A percentile compares a stretch with the other conserved stretches of the same genome.
Conservation (phyloP, 2,888 invertebrate genomes). For the Thereva nobilitata region DNA sequence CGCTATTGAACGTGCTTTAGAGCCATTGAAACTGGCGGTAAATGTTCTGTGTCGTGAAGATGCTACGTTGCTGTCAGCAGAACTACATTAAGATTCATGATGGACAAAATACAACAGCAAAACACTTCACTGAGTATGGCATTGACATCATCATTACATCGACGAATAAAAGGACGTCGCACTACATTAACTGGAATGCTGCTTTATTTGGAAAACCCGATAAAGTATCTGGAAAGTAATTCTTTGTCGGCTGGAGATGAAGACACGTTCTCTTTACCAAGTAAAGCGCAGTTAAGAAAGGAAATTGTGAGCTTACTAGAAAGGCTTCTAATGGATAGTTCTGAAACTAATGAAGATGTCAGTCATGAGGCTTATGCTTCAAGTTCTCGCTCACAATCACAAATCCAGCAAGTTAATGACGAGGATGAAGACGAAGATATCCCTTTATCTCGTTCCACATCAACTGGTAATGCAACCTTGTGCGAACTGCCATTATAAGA, state of each 20-base stretch:
- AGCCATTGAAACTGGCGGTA: conserved; percentile 4
- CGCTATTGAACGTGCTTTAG: background rate
- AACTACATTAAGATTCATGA: conserved; percentile 3
- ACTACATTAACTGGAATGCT: background rate
- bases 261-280: no score
- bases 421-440: conserved; percentile 4
- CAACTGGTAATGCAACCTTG: background rate
- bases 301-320: no score
- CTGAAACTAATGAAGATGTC: no score
- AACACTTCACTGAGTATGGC: background rate
- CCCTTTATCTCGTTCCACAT: background rate
- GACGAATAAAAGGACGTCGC: background rate
- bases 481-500: background rate
- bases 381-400: background rate
- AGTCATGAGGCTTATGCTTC: no score
- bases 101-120: conserved; percentile 1
- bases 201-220: conserved; percentile 1
- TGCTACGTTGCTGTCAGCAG: conserved; percentile 3
- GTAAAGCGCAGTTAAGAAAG: no score
- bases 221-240: background rate
- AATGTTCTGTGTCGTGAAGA: conserved; percentile 6
- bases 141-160: background rate
- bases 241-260: background rate
- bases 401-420: conserved; percentile 5
- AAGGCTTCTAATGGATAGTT: no score